phyloP scores from a whole-genome alignment of 1,140 invertebrate genomes.

The Telenomus remus region DNA sequence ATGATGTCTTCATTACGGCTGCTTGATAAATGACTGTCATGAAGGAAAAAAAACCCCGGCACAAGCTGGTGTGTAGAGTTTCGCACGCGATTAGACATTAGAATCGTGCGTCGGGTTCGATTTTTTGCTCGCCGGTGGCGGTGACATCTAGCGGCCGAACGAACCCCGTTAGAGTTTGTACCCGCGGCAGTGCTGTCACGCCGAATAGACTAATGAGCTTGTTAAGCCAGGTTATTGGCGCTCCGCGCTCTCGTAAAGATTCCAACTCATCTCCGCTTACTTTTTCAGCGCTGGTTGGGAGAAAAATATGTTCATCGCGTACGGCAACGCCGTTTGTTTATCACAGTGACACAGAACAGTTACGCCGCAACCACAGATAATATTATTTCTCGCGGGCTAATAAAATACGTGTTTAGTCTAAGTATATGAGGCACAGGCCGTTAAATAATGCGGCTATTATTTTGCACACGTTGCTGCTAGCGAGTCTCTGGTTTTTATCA shows the following conservation, averaged over 20 bases:
- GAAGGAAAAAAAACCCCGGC: conserved; percentile 25
- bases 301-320: conserved; percentile 13
- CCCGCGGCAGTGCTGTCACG: conserved; percentile 60
- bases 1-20: conserved; percentile 40
- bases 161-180: conserved; percentile 61
- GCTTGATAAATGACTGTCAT: conserved; percentile 36
- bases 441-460: conserved; percentile 46
- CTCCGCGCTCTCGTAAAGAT: conserved; percentile 42
- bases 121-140: conserved; percentile 18
- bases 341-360: conserved; percentile 26
- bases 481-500: conserved; percentile 41
- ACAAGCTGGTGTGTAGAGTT: conserved; percentile 7
- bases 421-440: conserved; percentile 2
- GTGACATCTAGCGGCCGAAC: conserved; percentile 37
- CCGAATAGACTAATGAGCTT: conserved; percentile 68
- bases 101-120: conserved; percentile 24
- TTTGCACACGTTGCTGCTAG: conserved; percentile 3
- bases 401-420: conserved; percentile 29
- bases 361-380: conserved; percentile 10
- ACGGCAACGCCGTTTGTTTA: conserved; percentile 16
- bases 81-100: conserved; percentile 60
- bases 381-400: conserved; percentile 15
- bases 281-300: background rate
- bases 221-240: conserved; percentile 64
- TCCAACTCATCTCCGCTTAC: background rate